Base-by-base conservation (phyloP, 2,797 vertebrate genomes). In the Phoxinus dragarum region DNA sequence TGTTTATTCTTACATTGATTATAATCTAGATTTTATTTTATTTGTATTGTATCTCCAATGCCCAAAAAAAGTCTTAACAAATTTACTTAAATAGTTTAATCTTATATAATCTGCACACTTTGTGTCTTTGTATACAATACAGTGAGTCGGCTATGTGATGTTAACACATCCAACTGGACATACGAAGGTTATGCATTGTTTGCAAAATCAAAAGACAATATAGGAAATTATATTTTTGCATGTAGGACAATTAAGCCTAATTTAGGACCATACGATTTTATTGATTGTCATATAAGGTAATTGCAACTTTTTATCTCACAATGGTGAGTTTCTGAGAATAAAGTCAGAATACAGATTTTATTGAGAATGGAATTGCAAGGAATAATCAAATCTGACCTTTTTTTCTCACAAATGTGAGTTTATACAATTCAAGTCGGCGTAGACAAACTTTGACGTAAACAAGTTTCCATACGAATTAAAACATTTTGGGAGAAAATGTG, bases 1-100 rank as follows among this genome's bases (percentile, higher is more conserved):
- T 67, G 61, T 79, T 77, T 67, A 61, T 86, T 74, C 52, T 81
- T 82, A 10, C 17, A 78, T 84, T 75, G n/a, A 89, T 83, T 81
- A n/a, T 75, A n/a, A 81, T 52, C 6, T 79, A 34, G 31, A 34
- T 31, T 17, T 79, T 7, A 49, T 78, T 27, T 73, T 12, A n/a
- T 73, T 42, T 47, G 5, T 81, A 40, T 74, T 44, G 19, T 17
- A 27, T 79, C 8, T 79, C 38, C 0, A 31, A 12, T 66, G 59
- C 40, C 59, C 54, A 27, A 5, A 34, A 66, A 80, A 34, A 8
- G n/a, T 78, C 56, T 64, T 59, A 27, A 78, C 14, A 61, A 9
- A 5, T 78, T 27, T 11, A 61, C 56, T 78, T 31, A 8, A 56
- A n/a, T 10, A 27, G 8, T 61, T 27, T 3, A 10, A 77, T 27